Evolutionary conservation across 2,888 invertebrate species (phyloP).

Genomic region (Drosophila aldrichi): DNA sequence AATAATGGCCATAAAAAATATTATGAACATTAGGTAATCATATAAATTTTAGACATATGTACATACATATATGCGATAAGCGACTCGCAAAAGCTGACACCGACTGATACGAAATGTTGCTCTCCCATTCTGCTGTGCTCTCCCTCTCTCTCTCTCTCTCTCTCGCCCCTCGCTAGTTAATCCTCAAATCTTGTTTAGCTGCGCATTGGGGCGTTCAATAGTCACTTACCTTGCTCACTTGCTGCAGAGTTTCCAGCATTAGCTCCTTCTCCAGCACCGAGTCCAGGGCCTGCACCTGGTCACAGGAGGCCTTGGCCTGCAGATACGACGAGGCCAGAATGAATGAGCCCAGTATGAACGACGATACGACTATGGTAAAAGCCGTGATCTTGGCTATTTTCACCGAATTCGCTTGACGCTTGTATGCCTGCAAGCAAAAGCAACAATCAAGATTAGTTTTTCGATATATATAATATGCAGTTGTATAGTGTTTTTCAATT

Average conservation of each 20-base stretch:
- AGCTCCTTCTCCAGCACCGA: slow-evolving; percentile 89
- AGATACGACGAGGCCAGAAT: slow-evolving; percentile 94
- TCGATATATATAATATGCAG: not conserved
- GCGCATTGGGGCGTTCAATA: slow-evolving; percentile 54
- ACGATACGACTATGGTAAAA: slow-evolving; percentile 92
- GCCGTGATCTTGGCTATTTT: slow-evolving; percentile 95
- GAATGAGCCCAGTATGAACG: slow-evolving; percentile 92
- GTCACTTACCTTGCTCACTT: slow-evolving; percentile 87
- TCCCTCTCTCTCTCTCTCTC: not conserved
- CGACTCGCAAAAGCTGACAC: slow-evolving; percentile 39
- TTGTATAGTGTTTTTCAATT: not conserved
- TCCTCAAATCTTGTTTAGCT: slow-evolving; percentile 1
- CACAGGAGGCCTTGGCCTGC: slow-evolving; percentile 92
- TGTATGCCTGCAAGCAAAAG: slow-evolving; percentile 89
- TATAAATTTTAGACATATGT: slow-evolving; percentile 28
- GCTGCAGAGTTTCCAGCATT: slow-evolving; percentile 89
- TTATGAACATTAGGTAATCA: slow-evolving; percentile 61
- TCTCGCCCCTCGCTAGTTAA: not conserved
- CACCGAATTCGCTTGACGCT: slow-evolving; percentile 90
- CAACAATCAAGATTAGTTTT: slow-evolving; percentile 9
- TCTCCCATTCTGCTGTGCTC: not conserved
- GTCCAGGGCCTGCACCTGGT: slow-evolving; percentile 90
- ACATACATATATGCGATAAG: slow-evolving; percentile 6
- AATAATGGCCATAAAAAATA: slow-evolving; percentile 31
- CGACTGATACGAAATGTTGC: slow-evolving; percentile 49